Conservation (phyloP, 2,888 invertebrate species). For the Mongoloraphidia duomilia region DNA sequence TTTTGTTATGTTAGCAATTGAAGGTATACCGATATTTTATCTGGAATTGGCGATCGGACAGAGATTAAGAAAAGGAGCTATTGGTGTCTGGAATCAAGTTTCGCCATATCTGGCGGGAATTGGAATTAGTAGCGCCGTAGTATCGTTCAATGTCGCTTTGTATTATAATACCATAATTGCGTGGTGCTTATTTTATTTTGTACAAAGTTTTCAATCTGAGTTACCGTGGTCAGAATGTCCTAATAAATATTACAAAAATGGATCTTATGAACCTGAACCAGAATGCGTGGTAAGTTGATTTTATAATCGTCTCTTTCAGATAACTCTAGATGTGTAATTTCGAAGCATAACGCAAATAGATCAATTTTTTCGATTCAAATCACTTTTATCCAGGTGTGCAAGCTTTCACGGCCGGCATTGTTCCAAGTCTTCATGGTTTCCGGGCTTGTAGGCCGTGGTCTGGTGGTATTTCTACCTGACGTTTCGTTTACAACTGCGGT, state of each 20-base stretch:
- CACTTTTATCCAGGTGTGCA: no score
- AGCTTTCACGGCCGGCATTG: no score
- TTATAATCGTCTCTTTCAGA: background rate
- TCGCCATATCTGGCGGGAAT: slow-evolving; percentile 80
- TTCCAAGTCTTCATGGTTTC: no score
- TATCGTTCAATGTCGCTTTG: slow-evolving; percentile 89
- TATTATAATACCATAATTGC: slow-evolving; percentile 98
- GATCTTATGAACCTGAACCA: slow-evolving; percentile 62
- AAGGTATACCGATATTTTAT: slow-evolving; percentile 93
- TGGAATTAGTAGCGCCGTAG: slow-evolving; percentile 87
- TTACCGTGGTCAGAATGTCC: slow-evolving; percentile 89
- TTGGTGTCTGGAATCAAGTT: slow-evolving; percentile 91
- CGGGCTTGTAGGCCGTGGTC: no score
- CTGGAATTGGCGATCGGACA: slow-evolving; percentile 92
- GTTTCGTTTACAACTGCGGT: no score
- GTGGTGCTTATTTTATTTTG: slow-evolving; percentile 92
- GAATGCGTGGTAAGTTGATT: slow-evolving; percentile 59
- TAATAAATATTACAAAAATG: slow-evolving; percentile 63
- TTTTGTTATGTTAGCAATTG: slow-evolving; percentile 85
- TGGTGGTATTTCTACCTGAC: no score
- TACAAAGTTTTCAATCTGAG: slow-evolving; percentile 83
- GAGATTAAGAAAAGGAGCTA: slow-evolving; percentile 80
- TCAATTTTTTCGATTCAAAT: no score
- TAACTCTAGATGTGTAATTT: no score
- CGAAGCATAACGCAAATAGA: no score